phyloP scores from a whole-genome alignment of 2,888 invertebrate genomes.

The Chouioia cunea region DNA sequence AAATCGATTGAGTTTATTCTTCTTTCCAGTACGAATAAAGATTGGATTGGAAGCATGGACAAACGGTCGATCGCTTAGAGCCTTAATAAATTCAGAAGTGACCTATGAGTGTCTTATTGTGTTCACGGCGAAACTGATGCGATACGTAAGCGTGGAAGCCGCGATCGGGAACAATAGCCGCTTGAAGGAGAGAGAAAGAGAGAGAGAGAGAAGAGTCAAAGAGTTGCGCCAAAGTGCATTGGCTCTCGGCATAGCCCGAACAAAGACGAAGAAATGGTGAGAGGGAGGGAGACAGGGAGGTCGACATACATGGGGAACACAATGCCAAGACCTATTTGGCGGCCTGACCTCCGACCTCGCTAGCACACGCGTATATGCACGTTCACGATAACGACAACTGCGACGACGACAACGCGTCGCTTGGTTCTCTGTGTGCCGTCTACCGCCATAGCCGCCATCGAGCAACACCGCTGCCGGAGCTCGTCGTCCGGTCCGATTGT shows the following conservation, averaged over 20 bases:
- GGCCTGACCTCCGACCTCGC: constrained; percentile 65
- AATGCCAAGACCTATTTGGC: constrained; percentile 65
- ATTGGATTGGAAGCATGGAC: constrained; percentile 17
- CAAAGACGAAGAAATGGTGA: neutral
- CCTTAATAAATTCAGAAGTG: constrained; percentile 45
- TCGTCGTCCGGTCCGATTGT: constrained; percentile 64
- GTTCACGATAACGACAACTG: constrained; percentile 53
- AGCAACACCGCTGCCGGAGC: neutral
- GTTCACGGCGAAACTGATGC: constrained; percentile 52
- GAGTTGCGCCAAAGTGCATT: constrained; percentile 21
- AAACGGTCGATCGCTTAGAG: constrained; percentile 5
- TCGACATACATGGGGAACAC: constrained; percentile 57
- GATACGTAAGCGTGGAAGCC: constrained; percentile 66
- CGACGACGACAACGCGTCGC: constrained; percentile 56
- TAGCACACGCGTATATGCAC: constrained; percentile 49
- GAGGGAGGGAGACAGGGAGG: constrained; percentile 39
- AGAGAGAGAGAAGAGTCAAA: constrained; percentile 31
- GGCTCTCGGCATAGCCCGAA: neutral
- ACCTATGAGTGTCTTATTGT: constrained; percentile 49
- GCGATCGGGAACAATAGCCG: constrained; percentile 59
- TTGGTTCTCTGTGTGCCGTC: constrained; percentile 53
- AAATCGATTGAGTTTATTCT: constrained; percentile 32
- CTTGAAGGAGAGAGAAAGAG: constrained; percentile 30
- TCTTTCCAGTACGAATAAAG: constrained; percentile 18
- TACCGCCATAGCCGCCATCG: too few species aligned